These are phyloP conservation scores for Crypturellus undulatus DNA, from an alignment of 2,113 vertebrate genomes.

Conservation along the genomic window DNA sequence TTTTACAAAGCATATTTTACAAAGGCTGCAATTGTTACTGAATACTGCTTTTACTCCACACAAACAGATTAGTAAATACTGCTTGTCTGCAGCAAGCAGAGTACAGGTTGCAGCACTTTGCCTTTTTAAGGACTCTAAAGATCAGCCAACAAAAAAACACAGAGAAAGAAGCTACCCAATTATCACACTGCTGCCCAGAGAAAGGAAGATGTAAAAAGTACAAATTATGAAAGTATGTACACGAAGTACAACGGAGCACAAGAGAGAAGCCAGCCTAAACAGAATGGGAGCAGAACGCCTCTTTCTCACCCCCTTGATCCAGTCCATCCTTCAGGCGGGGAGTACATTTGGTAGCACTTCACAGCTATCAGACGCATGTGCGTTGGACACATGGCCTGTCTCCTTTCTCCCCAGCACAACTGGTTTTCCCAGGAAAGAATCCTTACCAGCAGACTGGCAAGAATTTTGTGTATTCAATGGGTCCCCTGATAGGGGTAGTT, in stretches of 20 bases:
- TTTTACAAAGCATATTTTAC: background rate
- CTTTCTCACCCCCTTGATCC: background rate
- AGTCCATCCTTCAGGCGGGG: background rate
- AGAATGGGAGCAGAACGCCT: background rate
- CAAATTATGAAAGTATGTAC: background rate
- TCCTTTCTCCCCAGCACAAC: background rate
- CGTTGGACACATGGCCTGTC: background rate
- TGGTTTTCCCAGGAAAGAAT: background rate
- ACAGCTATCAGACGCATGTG: background rate
- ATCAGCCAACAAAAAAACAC: slow-evolving; percentile 10
- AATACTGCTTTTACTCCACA: background rate
- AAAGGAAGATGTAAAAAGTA: background rate
- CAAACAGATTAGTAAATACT: background rate
- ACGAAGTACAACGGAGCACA: background rate
- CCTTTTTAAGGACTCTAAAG: background rate
- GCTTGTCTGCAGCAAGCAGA: background rate
- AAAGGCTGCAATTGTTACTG: background rate
- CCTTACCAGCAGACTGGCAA: background rate
- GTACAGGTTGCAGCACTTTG: background rate
- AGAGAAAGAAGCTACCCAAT: background rate
- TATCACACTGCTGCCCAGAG: background rate
- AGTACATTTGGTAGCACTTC: background rate
- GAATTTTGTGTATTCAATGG: background rate
- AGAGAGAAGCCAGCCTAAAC: background rate
- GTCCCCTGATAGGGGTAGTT: background rate